A percentile compares a stretch with the other conserved stretches of the same genome.
phyloP scores from a whole-genome alignment of 2,797 vertebrate species.

The Pempheris klunzingeri region DNA sequence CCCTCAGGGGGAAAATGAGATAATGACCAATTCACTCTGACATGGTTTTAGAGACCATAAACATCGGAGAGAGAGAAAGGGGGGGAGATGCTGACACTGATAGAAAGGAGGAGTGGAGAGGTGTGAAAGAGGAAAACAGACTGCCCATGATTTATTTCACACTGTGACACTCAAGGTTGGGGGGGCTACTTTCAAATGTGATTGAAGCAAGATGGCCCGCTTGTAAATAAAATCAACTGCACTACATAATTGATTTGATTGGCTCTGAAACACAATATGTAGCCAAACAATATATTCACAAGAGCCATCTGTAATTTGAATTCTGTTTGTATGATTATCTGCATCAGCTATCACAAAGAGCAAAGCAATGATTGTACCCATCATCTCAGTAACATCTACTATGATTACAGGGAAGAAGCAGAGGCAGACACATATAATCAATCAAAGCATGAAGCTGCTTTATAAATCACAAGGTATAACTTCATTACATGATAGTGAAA shows the following conservation, averaged over 20 bases:
- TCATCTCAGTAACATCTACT: slow-evolving; percentile 51
- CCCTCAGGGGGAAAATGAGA: slow-evolving; percentile 70
- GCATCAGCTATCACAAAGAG: slow-evolving; percentile 31
- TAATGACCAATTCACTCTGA: slow-evolving; percentile 81
- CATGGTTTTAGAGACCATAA: slow-evolving; percentile 76
- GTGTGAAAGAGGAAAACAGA: slow-evolving; percentile 58
- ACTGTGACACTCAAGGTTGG: slow-evolving; percentile 21
- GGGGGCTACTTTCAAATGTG: slow-evolving; percentile 34
- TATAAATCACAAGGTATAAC: slow-evolving; percentile 43
- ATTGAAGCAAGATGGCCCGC: slow-evolving; percentile 7
- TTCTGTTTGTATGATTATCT: slow-evolving; percentile 36
- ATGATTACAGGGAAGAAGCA: slow-evolving; percentile 55
- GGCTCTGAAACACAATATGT: slow-evolving; percentile 23
- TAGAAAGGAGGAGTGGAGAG: slow-evolving; percentile 43
- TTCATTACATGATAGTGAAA: slow-evolving; percentile 22
- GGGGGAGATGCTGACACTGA: slow-evolving; percentile 57
- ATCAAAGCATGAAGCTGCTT: slow-evolving; percentile 35
- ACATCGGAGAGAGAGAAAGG: slow-evolving; percentile 57
- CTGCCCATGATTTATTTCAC: slow-evolving; percentile 55
- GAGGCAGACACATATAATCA: slow-evolving; percentile 36
- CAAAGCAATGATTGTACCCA: slow-evolving; percentile 38
- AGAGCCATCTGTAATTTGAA: slow-evolving; percentile 40
- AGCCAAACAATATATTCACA: slow-evolving; percentile 33
- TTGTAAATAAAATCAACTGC: slow-evolving; percentile 38
- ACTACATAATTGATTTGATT: slow-evolving; percentile 47